Percentiles rank a stretch among this genome's conserved stretches.
phyloP scores from a whole-genome alignment of 2,113 vertebrate species.

The Channa maculata region DNA sequence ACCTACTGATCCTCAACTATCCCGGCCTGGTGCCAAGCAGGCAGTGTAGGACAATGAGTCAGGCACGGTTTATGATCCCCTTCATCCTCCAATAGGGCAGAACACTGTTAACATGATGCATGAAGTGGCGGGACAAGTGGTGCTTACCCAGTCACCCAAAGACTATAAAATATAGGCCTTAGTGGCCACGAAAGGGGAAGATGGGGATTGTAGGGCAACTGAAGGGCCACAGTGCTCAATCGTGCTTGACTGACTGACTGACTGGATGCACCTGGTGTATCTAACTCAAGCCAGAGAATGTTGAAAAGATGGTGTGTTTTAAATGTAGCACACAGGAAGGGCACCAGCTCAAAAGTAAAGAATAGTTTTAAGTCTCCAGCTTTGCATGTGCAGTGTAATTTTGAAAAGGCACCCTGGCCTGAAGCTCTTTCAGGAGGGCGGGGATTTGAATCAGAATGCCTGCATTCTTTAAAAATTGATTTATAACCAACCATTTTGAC shows the following conservation, averaged over 20 bases:
- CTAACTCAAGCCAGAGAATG: conserved; percentile 20
- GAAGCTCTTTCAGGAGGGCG: too few species aligned
- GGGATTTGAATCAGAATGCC: too few species aligned
- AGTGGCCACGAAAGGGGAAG: conserved; percentile 9
- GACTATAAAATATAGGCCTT: conserved; percentile 52
- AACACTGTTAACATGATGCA: conserved; percentile 70
- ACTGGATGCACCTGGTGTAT: conserved; percentile 25
- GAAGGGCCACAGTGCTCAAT: conserved; percentile 40
- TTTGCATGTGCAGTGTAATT: too few species aligned
- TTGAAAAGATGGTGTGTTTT: conserved; percentile 18
- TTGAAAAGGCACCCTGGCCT: too few species aligned
- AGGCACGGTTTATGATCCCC: conserved; percentile 60
- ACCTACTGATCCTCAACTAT: conserved; percentile 41
- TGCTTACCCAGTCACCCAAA: conserved; percentile 31
- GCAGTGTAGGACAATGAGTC: conserved; percentile 47
- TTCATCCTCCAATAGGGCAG: conserved; percentile 52
- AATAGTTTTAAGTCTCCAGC: too few species aligned
- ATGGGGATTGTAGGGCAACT: conserved; percentile 52
- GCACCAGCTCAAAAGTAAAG: too few species aligned
- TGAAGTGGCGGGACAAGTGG: conserved; percentile 28
- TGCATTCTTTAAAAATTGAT: too few species aligned
- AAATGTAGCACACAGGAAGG: not conserved
- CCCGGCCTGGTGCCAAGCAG: conserved; percentile 52
- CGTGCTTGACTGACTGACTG: conserved; percentile 8
- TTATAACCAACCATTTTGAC: too few species aligned